A percentile compares a stretch with the other conserved stretches of the same genome.
Conservation (phyloP, 2,888 invertebrate genomes). For the Melinaea marsaeus region DNA sequence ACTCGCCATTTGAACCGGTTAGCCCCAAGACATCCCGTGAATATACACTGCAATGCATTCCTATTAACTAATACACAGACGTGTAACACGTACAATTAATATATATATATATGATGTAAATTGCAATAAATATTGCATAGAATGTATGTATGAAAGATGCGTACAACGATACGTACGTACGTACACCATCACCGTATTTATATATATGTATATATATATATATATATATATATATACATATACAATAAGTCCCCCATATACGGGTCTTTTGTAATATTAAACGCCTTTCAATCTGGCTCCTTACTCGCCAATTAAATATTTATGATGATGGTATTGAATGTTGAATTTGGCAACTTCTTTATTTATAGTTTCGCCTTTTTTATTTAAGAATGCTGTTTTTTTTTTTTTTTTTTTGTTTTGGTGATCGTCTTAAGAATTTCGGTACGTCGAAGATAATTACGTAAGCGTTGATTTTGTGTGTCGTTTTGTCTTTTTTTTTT, state of each 20-base stretch:
- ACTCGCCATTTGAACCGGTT: constrained; percentile 62
- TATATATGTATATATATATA: no score
- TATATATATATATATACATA: constrained; percentile 33
- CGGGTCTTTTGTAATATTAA: constrained; percentile 60
- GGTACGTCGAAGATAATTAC: no score
- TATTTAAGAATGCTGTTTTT: constrained; percentile 30
- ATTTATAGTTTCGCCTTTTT: constrained; percentile 28
- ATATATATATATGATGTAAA: constrained; percentile 30
- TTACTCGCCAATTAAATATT: constrained; percentile 62
- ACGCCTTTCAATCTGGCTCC: constrained; percentile 56
- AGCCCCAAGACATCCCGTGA: constrained; percentile 37
- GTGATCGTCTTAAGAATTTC: no score
- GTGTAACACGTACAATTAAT: constrained; percentile 37
- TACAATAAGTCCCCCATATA: constrained; percentile 60
- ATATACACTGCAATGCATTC: constrained; percentile 42
- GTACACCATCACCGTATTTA: not conserved
- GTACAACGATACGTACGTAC: constrained; percentile 28
- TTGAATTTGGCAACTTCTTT: constrained; percentile 34
- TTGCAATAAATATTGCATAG: constrained; percentile 17
- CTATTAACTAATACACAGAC: constrained; percentile 46
- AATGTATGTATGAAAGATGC: constrained; percentile 22
- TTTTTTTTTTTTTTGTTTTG: no score
- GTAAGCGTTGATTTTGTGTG: no score
- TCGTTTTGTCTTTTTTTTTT: no score
- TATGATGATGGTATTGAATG: constrained; percentile 45